Evolutionary conservation across 2,113 vertebrate species (phyloP).

Genomic region (Perca fluviatilis): DNA sequence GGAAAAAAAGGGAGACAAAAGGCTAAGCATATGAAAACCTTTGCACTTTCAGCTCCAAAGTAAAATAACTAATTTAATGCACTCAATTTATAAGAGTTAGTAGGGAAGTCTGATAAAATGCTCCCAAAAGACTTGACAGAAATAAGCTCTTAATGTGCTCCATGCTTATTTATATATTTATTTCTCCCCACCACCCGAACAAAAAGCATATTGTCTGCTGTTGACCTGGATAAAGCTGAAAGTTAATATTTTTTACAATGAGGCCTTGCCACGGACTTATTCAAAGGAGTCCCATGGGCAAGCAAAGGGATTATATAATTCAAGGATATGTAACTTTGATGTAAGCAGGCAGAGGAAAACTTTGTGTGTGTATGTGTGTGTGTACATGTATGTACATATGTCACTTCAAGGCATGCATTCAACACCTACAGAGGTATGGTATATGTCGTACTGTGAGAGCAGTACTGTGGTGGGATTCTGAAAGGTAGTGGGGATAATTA

Average conservation of each 20-base stretch:
- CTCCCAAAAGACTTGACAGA: conserved; percentile 55
- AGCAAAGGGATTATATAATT: conserved; percentile 40
- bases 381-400: background rate
- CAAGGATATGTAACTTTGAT: conserved; percentile 54
- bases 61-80: conserved; percentile 64
- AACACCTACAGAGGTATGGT: background rate
- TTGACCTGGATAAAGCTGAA: conserved; percentile 61
- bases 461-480: background rate
- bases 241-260: conserved; percentile 52
- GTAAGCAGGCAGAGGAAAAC: conserved; percentile 37
- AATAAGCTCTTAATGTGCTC: conserved; percentile 48
- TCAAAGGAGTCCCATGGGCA: conserved; percentile 45
- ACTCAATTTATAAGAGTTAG: conserved; percentile 53
- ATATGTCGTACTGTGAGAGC: conserved; percentile 27
- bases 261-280: conserved; percentile 51
- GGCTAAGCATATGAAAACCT: conserved; percentile 50
- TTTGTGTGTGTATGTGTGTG: background rate
- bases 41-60: conserved; percentile 42
- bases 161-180: conserved; percentile 41
- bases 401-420: background rate
- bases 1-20: conserved; percentile 18
- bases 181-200: background rate
- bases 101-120: conserved; percentile 62
- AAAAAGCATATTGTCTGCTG: conserved; percentile 15
- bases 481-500: conserved; percentile 25